A percentile compares a stretch with the other conserved stretches of the same genome.
Evolutionary conservation across 2,113 vertebrate genomes (phyloP).

Genomic region (Anarrhichthys ocellatus): DNA sequence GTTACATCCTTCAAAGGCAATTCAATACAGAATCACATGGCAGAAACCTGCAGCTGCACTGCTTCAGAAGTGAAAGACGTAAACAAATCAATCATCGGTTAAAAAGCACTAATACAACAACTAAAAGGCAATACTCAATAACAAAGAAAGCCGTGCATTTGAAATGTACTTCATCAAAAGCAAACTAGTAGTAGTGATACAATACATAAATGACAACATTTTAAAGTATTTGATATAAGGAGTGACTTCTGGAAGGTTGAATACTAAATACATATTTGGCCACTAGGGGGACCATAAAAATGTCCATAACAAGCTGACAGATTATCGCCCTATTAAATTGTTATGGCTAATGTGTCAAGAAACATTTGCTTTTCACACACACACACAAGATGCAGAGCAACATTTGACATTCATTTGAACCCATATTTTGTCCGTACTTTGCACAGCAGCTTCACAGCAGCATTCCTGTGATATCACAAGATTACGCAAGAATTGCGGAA

Average conservation of each 20-base stretch:
- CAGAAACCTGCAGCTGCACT: neutral
- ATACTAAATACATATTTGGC: neutral
- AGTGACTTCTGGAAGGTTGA: neutral
- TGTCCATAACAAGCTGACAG: neutral
- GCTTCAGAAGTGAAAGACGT: neutral
- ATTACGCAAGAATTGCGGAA: neutral
- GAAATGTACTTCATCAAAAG: neutral
- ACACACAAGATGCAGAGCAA: neutral
- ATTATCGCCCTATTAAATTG: neutral
- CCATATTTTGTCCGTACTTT: neutral
- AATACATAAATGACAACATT: neutral
- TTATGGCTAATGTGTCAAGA: neutral
- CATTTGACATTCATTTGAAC: neutral
- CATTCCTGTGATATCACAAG: neutral
- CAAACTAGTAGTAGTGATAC: neutral
- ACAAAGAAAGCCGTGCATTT: neutral
- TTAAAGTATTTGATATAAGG: neutral
- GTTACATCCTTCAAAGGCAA: conserved; percentile 23
- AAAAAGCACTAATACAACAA: neutral
- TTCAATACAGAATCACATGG: neutral
- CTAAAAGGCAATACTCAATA: neutral
- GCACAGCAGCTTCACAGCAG: neutral
- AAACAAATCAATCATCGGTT: neutral
- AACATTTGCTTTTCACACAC: neutral
- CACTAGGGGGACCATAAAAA: neutral